Base-by-base conservation (phyloP, 1,140 invertebrate species). In the Trichomalopsis sarcophagae region DNA sequence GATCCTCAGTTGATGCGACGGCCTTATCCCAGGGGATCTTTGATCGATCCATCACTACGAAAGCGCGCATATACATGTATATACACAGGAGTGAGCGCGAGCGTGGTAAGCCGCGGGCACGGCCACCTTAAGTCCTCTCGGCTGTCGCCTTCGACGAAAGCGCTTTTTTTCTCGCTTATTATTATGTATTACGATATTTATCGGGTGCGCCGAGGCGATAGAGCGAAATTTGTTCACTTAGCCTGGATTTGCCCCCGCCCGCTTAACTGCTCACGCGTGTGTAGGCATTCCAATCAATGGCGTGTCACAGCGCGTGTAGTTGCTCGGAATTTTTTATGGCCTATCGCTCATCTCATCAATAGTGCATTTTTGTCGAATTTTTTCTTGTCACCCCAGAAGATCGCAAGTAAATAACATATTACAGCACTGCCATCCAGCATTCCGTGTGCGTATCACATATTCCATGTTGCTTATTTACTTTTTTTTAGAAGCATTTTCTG, bases 21-120 rank as follows among this genome's bases (percentile, higher is more conserved):
- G 88, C 85, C 86, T 93, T 91, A 93, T 92, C 91, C 91, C 89
- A 9, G 81, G 89, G 90, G 92, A 93, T 93, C 89, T 87, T 87
- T 88, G 87, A 92, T 91, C 91, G 90, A 93, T 93, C 91, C 89
- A 91, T 91, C 91, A 90, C 86, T 27, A 66, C 47, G 14, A 40
- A 62, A 36, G 66, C 66, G 27, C 27, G 82, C 68, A 84, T 73
- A 79, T 62, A 62, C 21, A 62, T 17, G 7, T 11, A n/a, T 30
- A 77, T 40, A 68, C 9, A 44, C 14, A 14, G 36, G 14, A 40
- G 30, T 74, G 11, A 74, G 23, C 44, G n/a, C 17, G 44, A 71
- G 21, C 21, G 44, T 13, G 10, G 55, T 27, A 68, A 80, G 30
- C 73, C n/a, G 36, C 11, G 23, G 44, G 55, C 33, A 30, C 69